Evolutionary conservation across 2,888 invertebrate genomes (phyloP), one percentile per base, ranked within the genome.

Genomic region (Octonoba sinensis): DNA sequence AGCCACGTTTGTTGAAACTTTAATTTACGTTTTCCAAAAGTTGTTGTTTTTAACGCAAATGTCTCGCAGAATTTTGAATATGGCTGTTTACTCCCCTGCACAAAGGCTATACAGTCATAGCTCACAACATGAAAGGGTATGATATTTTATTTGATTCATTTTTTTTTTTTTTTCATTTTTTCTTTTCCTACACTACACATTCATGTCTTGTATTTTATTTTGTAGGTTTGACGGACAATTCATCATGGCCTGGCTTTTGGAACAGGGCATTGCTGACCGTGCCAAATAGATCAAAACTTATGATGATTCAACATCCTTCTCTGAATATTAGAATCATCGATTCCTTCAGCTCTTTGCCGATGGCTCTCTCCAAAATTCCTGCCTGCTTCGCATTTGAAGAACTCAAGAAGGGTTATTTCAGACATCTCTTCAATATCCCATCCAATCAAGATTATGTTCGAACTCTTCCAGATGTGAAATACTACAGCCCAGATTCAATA

Each of bases 191-290:
- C 1, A 2, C 8, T 6, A 11, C 36, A 36, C 6, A 36, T 4
- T 6, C 36, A 36, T 2, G 6, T 36, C 8, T 6, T 36, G 36
- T 36, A 1, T 36, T 36, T 2, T 11, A n/a, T n/a, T n/a, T 57
- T 60, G 49, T 16, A 71, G 60, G 18, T 75, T 75, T 22, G 69
- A 76, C 16, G 76, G 76, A 0, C 76, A 76, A 46, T 76, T 76
- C 22, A 22, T 44, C 3, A 8, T 51, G 20, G 15, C 20, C 0
- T 76, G 69, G 69, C 27, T 62, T 0, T 20, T 76, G 15, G 16
- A 46, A 22, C 67, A 76, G 20, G 69, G 69, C 0, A 46, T 13
- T 2, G n/a, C 59, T 0, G 0, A 46, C 60, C 1, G 51, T 76
- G 1, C 69, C 62, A 0, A 44, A 62, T 12, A 46, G 67, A 0